Conservation (phyloP, 2,888 invertebrate genomes). For the Dryadula phaetusa region DNA sequence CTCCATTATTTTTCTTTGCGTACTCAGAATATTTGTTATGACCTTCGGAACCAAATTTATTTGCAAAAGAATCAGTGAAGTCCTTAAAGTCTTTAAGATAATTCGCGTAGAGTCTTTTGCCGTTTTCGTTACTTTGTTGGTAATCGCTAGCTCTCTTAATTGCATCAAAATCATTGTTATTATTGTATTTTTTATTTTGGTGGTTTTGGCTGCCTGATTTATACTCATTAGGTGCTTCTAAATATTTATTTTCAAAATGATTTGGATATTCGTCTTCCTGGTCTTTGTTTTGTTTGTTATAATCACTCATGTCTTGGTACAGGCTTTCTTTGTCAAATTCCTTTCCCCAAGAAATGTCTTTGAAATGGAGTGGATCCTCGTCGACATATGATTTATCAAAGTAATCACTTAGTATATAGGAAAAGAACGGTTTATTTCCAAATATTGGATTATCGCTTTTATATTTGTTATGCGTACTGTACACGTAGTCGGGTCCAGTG, state of each 20-base stretch:
- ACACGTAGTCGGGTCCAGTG: constrained; percentile 43
- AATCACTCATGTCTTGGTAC: constrained; percentile 46
- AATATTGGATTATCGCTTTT: constrained; percentile 60
- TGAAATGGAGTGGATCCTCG: constrained; percentile 65
- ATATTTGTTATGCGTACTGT: constrained; percentile 38
- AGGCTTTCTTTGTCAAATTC: constrained; percentile 57
- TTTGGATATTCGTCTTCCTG: constrained; percentile 46
- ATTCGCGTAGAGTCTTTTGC: constrained; percentile 52
- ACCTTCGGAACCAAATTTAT: constrained; percentile 67
- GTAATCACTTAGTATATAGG: constrained; percentile 69
- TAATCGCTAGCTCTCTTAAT: constrained; percentile 52
- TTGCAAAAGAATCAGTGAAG: constrained; percentile 66
- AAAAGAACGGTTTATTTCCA: constrained; percentile 68
- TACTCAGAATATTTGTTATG: constrained; percentile 60
- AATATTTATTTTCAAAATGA: neutral
- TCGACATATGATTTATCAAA: constrained; percentile 61
- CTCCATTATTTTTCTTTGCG: constrained; percentile 56
- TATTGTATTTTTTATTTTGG: constrained; percentile 50
- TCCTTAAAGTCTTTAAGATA: constrained; percentile 63
- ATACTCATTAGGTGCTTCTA: neutral
- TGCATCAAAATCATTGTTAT: constrained; percentile 53
- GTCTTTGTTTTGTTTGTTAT: constrained; percentile 52
- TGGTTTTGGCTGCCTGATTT: constrained; percentile 7
- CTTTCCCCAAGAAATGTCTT: constrained; percentile 63
- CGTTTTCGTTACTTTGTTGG: constrained; percentile 52